Evolutionary conservation across 2,113 vertebrate genomes (phyloP).

Genomic region (Dicerorhinus sumatrensis): DNA sequence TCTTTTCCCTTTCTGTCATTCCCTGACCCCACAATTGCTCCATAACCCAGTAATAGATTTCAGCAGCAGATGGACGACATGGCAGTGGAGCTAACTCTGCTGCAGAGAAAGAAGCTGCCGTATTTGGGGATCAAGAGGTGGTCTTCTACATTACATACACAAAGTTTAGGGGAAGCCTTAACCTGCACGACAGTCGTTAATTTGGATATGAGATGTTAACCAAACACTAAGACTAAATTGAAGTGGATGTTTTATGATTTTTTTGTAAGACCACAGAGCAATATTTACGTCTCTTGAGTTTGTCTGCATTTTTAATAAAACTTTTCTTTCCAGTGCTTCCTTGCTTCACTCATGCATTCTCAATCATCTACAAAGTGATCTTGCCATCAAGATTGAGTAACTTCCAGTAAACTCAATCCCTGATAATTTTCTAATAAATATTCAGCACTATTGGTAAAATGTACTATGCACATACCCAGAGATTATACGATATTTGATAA

Average conservation of each 20-base stretch:
- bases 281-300: neutral
- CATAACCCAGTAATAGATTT: slow-evolving; percentile 35
- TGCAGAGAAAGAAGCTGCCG: slow-evolving; percentile 53
- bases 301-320: neutral
- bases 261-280: neutral
- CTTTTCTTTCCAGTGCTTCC: neutral
- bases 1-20: neutral
- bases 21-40: neutral
- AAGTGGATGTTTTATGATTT: neutral
- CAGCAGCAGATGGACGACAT: neutral
- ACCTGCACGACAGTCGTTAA: neutral
- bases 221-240: neutral
- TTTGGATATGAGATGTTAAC: neutral
- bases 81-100: slow-evolving; percentile 42
- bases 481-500: neutral
- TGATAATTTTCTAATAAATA: neutral
- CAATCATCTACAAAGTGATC: neutral
- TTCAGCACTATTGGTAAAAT: neutral
- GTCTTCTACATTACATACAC: neutral
- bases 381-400: neutral
- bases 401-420: neutral
- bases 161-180: neutral
- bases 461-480: neutral
- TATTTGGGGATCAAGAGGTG: slow-evolving; percentile 56
- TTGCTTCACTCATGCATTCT: neutral